Percentiles rank a stretch among this genome's conserved stretches.
Evolutionary conservation across 2,113 vertebrate species (phyloP).

Genomic region (Rhea pennata): DNA sequence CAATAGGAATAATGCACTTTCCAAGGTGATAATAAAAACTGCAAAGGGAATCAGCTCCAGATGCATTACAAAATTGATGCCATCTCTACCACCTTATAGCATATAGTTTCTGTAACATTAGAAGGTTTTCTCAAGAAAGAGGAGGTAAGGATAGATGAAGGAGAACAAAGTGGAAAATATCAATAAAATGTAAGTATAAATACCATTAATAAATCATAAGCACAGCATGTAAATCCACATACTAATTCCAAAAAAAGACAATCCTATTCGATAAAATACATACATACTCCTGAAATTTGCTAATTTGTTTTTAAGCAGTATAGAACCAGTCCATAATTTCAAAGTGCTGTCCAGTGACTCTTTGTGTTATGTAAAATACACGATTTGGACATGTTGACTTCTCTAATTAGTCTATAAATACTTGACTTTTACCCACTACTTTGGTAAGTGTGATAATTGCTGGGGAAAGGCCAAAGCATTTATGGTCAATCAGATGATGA

Average conservation of each 20-base stretch:
- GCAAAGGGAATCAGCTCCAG: not conserved
- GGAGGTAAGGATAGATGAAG: not conserved
- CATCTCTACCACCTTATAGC: not conserved
- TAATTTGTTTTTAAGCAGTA: not conserved
- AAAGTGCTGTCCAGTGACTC: not conserved
- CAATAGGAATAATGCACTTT: not conserved
- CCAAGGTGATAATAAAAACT: not conserved
- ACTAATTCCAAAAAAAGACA: not conserved
- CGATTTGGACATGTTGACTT: slow-evolving; percentile 63
- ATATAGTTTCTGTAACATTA: not conserved
- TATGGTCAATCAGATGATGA: slow-evolving; percentile 81
- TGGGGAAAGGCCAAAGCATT: slow-evolving; percentile 78
- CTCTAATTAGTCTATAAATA: slow-evolving; percentile 80
- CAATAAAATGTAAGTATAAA: not conserved
- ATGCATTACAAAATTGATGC: not conserved
- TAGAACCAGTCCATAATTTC: slow-evolving; percentile 14
- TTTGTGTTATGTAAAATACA: slow-evolving; percentile 23
- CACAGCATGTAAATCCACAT: not conserved
- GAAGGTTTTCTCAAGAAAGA: slow-evolving; percentile 16
- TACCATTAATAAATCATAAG: not conserved
- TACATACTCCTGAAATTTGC: not conserved
- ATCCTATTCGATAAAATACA: not conserved
- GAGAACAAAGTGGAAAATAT: not conserved
- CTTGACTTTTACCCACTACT: slow-evolving; percentile 73
- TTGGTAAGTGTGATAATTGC: slow-evolving; percentile 77